Evolutionary conservation across 2,888 invertebrate species (phyloP), one percentile per base, ranked within the genome.

Genomic region (Oscheius sp.): DNA sequence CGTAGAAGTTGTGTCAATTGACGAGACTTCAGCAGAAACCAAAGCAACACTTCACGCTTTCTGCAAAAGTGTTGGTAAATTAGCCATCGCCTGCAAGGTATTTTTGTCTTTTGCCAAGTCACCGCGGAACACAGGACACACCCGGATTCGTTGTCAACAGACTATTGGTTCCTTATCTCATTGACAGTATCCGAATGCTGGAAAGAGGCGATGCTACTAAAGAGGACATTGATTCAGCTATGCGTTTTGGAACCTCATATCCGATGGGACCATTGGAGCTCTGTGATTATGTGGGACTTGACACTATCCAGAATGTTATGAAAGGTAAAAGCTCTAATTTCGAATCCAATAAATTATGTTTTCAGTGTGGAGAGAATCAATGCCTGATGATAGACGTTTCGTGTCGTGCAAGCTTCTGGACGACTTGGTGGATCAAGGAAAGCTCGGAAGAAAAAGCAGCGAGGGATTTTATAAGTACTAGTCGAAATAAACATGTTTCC

Each of bases 91-190:
- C 0, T 94, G 93, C 88, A 93, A 93, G 86, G 89, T 84, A 57
- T 17, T 27, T 15, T 29, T 25, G 20, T 31, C 29, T 31, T 8
- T n/a, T 3, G 2, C n/a, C n/a, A 2, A 1, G 10, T 2, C 15
- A 45, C 17, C 48, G 6, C 1, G 25, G n/a, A 39, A 3, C 15
- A 17, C 17, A 89, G 89, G 95, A 95, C 87, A 94, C 94, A 0
- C 93, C 94, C 29, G 95, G 95, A 3, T 95, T 95, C 87, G 93
- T 95, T 71, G 94, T 95, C 31, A 95, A 95, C 88, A 89, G 94
- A 31, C 89, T 95, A 48, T 89, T 95, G 63, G 92, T 93, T 10
- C 94, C 94, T 0, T 93, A 93, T 83, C 89, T 92, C 77, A 90
- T 91, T 80, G 94, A 95, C 87, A 92, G 77, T 20, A 82, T 84